These are phyloP conservation scores for Gopherus evgoodei DNA, from an alignment of 2,113 vertebrate species.

Conservation along the genomic window DNA sequence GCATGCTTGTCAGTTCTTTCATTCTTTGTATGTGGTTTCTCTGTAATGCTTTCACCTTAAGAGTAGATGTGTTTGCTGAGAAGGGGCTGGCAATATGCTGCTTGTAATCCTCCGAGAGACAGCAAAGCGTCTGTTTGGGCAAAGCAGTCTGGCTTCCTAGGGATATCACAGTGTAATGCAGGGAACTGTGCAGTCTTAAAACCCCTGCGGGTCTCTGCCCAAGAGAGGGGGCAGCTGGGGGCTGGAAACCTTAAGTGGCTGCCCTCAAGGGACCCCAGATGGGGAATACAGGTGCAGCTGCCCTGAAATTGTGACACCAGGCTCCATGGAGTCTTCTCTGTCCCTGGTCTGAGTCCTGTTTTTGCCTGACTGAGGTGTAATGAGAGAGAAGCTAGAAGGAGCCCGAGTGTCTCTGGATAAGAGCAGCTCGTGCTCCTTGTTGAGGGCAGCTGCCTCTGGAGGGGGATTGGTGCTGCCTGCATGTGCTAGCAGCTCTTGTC, in stretches of 20 bases:
- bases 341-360: not conserved
- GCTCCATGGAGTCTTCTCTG: not conserved
- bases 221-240: fast-evolving
- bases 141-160: not conserved
- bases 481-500: no score
- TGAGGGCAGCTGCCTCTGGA: no score
- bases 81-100: not conserved
- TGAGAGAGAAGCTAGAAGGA: not conserved
- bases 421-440: no score
- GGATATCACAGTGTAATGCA: not conserved
- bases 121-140: no score
- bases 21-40: not conserved
- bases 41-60: not conserved
- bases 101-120: not conserved
- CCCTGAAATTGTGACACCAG: not conserved
- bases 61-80: not conserved
- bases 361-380: not conserved
- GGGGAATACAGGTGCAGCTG: not conserved
- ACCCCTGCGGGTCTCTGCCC: not conserved
- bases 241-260: not conserved
- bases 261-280: not conserved
- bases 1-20: not conserved
- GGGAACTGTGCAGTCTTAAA: no score
- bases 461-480: no score
- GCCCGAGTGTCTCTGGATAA: not conserved